A percentile compares a stretch with the other conserved stretches of the same genome.
These are phyloP conservation scores for Hipparchia sbordonii DNA, from an alignment of 2,888 invertebrate genomes.

Conservation along the genomic window DNA sequence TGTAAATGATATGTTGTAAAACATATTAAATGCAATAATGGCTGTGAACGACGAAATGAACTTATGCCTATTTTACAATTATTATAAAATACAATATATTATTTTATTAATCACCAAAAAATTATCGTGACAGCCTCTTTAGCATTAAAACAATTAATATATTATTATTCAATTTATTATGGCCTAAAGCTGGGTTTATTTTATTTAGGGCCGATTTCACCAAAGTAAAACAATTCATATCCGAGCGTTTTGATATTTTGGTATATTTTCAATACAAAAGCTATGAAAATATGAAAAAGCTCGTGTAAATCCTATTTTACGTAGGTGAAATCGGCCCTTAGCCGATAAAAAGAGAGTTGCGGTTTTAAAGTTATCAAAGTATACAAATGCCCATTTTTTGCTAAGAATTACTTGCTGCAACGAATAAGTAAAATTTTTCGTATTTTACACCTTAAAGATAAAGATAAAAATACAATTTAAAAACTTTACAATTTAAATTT, in stretches of 20 bases:
- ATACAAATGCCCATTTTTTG: background rate
- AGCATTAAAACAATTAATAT: conserved; percentile 11
- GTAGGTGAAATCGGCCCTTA: too few species aligned
- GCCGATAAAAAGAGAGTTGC: too few species aligned
- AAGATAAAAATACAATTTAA: too few species aligned
- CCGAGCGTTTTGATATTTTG: background rate
- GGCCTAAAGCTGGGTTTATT: background rate
- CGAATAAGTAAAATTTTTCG: background rate
- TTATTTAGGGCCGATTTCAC: background rate
- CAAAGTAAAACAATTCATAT: background rate
- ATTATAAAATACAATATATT: background rate
- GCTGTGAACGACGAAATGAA: background rate
- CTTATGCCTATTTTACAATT: background rate
- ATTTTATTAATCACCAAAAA: conserved; percentile 9
- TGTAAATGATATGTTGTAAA: too few species aligned
- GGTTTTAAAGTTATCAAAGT: background rate
- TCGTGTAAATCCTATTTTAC: too few species aligned
- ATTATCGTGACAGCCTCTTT: conserved; percentile 26
- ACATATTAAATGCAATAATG: conserved; percentile 15
- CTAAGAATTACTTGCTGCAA: background rate
- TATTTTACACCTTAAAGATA: too few species aligned
- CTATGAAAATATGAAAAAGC: too few species aligned
- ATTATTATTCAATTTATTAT: background rate
- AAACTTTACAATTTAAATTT: too few species aligned
- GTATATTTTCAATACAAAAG: too few species aligned